phyloP scores from a whole-genome alignment of 1,140 invertebrate species.

The Anadara kagoshimensis region DNA sequence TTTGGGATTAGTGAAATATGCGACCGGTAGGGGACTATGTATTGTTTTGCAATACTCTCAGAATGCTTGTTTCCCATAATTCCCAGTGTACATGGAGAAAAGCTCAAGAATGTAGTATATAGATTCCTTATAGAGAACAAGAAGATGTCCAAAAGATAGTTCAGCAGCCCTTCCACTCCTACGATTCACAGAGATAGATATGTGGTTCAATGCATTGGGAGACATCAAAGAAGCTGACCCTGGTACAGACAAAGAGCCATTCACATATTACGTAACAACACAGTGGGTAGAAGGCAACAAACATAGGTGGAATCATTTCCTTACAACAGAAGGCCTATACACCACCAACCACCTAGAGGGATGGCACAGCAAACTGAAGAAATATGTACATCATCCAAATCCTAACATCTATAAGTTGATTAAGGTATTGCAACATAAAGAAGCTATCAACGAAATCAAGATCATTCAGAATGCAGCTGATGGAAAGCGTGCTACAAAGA shows the following conservation, averaged over 20 bases:
- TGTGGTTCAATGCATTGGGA: not conserved
- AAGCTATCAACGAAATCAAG: not conserved
- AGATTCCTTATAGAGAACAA: too few relatives aligned
- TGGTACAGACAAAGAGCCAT: not conserved
- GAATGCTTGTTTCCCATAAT: too few relatives aligned
- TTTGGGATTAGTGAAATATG: too few relatives aligned
- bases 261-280: not conserved
- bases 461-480: not conserved
- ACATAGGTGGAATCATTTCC: too few relatives aligned
- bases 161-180: not conserved
- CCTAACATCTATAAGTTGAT: not conserved
- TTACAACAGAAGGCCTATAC: not conserved
- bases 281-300: not conserved
- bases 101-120: too few relatives aligned
- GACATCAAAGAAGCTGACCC: too few relatives aligned
- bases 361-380: conserved; percentile 10
- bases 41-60: too few relatives aligned
- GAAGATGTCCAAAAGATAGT: too few relatives aligned
- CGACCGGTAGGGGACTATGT: too few relatives aligned
- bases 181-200: not conserved
- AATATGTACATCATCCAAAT: not conserved
- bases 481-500: not conserved
- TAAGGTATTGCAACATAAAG: not conserved
- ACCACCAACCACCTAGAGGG: conserved; percentile 5
- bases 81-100: too few relatives aligned